Base-by-base conservation (phyloP, 1,140 invertebrate species). In the Drosophila takahashii region DNA sequence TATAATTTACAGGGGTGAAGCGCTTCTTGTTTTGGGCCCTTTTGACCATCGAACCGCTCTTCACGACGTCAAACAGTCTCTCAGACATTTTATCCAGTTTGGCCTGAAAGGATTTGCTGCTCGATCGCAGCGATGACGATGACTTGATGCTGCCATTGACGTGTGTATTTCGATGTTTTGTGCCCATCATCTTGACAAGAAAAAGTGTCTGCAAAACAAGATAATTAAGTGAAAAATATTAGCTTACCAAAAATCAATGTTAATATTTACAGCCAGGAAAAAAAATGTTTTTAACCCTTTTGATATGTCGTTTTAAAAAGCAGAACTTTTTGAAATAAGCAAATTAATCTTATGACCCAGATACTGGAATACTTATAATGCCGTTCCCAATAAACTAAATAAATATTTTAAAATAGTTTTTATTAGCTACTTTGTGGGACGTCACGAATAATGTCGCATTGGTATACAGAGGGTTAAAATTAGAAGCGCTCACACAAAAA, bases 1-100 rank as follows among this genome's bases (percentile, higher is more conserved):
- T 97, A 91, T 96, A 97, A 91, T 97, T 97, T 37, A 97, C 95
- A 7, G 95, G 95, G 16, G 96, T 96, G 89, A 97, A 97, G 45
- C 95, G 94, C 91, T 97, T 97, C 92, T 97, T 97, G 92, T 97
- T 97, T 91, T 97, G 96, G 3, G 96, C 97, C 53, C 96, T 93
- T 92, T 97, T 97, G 42, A 96, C 94, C 96, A 97, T 97, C 79
- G 95, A 96, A 26, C 96, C 95, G 85, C 95, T 77, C 94, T 95
- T 93, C 69, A 62, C 81, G 48, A 92, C 80, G 39, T 92, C 91
- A 44, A 79, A 92, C 13, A 92, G 58, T 26, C 66, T 75, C 60
- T 92, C 90, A 3, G 91, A 81, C 71, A 92, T 79, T 76, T 79
- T 91, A 44, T 92, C 89, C 81, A 89, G 79, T 90, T 89, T 90